These are phyloP conservation scores for Syngnathus typhle DNA, from an alignment of 2,113 vertebrate genomes.

Conservation along the genomic window DNA sequence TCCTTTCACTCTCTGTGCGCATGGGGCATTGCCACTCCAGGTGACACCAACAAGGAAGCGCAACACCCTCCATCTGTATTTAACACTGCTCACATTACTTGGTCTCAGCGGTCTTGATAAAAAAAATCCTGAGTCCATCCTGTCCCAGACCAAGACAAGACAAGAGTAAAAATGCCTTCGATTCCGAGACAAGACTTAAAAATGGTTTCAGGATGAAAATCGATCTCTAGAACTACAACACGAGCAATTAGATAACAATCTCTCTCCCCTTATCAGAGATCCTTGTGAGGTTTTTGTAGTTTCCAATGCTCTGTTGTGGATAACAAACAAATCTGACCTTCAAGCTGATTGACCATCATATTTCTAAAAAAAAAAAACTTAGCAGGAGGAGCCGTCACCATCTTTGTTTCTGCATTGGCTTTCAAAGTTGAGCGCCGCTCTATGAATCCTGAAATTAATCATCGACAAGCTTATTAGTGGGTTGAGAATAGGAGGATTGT, in stretches of 20 bases:
- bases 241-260: background rate
- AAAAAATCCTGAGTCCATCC: too few relatives aligned
- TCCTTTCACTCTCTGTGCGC: too few relatives aligned
- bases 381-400: constrained; percentile 44
- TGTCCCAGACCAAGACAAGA: too few relatives aligned
- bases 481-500: constrained; percentile 43
- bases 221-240: too few relatives aligned
- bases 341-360: constrained; percentile 60
- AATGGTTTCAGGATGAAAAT: too few relatives aligned
- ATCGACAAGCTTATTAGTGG: constrained; percentile 34
- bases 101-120: too few relatives aligned
- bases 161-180: too few relatives aligned
- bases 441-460: constrained; percentile 53
- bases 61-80: too few relatives aligned
- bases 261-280: background rate
- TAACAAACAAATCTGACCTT: constrained; percentile 43
- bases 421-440: constrained; percentile 33
- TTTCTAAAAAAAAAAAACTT: constrained; percentile 46
- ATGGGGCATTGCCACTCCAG: too few relatives aligned
- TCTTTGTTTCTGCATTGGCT: constrained; percentile 50
- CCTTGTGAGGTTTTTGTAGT: background rate
- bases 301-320: constrained; percentile 22
- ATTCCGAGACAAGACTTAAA: too few relatives aligned
- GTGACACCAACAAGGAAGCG: too few relatives aligned
- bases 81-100: too few relatives aligned